Conservation (phyloP, 2,797 vertebrate species). For the Paguma larvata region DNA sequence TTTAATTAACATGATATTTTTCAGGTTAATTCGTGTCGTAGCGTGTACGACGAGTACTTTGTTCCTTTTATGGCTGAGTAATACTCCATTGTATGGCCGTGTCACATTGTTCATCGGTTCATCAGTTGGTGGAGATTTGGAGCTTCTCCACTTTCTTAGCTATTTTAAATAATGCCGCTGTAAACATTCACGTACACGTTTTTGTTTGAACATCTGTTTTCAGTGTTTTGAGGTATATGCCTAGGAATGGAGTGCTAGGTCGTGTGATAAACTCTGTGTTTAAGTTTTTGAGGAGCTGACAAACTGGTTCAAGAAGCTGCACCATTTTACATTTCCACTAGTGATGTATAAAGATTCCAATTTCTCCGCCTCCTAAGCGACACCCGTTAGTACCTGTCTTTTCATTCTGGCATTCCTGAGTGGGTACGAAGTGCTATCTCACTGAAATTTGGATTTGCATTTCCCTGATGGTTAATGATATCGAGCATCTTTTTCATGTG, state of each 20-base stretch:
- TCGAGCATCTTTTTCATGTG: constrained; percentile 18
- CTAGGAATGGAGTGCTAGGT: not conserved
- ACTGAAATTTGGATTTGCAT: not conserved
- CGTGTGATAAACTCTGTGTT: not conserved
- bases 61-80: constrained; percentile 19
- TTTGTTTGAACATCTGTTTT: constrained; percentile 48
- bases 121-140: constrained; percentile 1
- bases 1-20: not conserved
- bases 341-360: not conserved
- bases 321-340: not conserved
- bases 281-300: not conserved
- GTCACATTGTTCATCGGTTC: not conserved
- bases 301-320: not conserved
- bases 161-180: not conserved
- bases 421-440: not conserved
- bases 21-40: not conserved
- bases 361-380: constrained; percentile 15
- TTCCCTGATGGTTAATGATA: constrained; percentile 5
- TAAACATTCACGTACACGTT: not conserved
- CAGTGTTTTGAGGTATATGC: not conserved
- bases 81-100: not conserved
- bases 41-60: not conserved
- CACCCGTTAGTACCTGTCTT: not conserved
- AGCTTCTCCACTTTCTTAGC: not conserved
- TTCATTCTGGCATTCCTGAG: not conserved